Base-by-base conservation (phyloP, 2,888 invertebrate species). In the Hydropsyche betteni region DNA sequence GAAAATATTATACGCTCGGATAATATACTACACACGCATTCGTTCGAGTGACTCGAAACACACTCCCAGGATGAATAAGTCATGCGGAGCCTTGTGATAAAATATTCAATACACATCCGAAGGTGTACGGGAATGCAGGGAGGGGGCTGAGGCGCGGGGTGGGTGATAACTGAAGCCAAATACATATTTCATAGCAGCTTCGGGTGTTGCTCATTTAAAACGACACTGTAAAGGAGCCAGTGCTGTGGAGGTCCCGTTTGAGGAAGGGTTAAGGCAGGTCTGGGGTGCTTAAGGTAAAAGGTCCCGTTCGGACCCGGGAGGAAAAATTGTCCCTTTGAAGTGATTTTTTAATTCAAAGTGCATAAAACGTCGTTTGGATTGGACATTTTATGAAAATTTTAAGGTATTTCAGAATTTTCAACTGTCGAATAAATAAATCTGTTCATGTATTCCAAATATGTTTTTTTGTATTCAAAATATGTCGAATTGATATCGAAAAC, bases 21-120 rank as follows among this genome's bases (percentile, higher is more conserved):
- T 44, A 69, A 74, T 74, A 76, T 51, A 74, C 44, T 44, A 44
- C 76, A 76, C 74, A 76, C 44, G 44, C 44, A 44, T 44, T 44
- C 44, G 44, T 76, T 64, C 61, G 74, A 74, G 58, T 72, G 75
- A 74, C 75, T 74, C 64, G 68, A 74, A 69, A 76, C 76, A 72
- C 74, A 72, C 69, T 33, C 64, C 36, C 61, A 24, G 61, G 74
- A 76, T 76, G 78, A 78, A 78, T 78, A 78, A 78, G 69, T 78
- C 74, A 78, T 76, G 33, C 58, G 61, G 69, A 68, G 76, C 72
- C 78, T 78, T 73, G 68, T 70, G 76, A 76, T 78, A 74, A 78
- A 78, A 78, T 78, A 78, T 78, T 78, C 78, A 78, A 68, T 58
- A 68, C 36, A 76, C 69, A 74, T 74, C 73, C 68, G 73, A 34